These are phyloP conservation scores for Marmota flaviventris DNA, from an alignment of 2,113 vertebrate species.

Conservation along the genomic window DNA sequence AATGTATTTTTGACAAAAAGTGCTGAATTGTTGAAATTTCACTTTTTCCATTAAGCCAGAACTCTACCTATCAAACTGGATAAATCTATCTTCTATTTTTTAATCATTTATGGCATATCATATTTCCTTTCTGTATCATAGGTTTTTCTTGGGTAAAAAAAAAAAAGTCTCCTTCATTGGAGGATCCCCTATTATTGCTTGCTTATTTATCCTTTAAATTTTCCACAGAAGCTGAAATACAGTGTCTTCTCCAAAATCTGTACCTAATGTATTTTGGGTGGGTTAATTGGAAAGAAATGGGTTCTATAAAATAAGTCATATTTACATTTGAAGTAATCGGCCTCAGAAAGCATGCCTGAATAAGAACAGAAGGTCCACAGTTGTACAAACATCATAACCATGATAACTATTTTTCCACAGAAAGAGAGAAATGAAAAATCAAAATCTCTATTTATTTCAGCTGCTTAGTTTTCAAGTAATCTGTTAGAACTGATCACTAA, in stretches of 20 bases:
- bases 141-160: background rate
- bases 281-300: background rate
- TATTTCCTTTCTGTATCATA: background rate
- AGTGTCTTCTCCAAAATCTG: background rate
- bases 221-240: background rate
- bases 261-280: background rate
- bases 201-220: background rate
- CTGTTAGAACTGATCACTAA: conserved; percentile 53
- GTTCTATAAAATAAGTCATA: conserved; percentile 10
- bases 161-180: background rate
- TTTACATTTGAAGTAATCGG: conserved; percentile 32
- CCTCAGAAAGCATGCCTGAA: background rate
- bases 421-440: conserved; percentile 45
- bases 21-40: background rate
- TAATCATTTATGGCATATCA: background rate
- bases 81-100: background rate
- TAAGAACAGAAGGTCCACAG: conserved; percentile 57
- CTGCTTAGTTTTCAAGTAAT: conserved; percentile 4
- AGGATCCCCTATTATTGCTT: background rate
- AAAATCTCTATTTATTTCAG: conserved; percentile 58
- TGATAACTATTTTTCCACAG: conserved; percentile 65
- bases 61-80: background rate
- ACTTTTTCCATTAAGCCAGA: background rate
- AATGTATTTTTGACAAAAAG: conserved; percentile 11
- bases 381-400: conserved; percentile 36